Evolutionary conservation across 1,140 invertebrate species (phyloP), one percentile per base, ranked within the genome.

Genomic region (Diachasma alloeum): DNA sequence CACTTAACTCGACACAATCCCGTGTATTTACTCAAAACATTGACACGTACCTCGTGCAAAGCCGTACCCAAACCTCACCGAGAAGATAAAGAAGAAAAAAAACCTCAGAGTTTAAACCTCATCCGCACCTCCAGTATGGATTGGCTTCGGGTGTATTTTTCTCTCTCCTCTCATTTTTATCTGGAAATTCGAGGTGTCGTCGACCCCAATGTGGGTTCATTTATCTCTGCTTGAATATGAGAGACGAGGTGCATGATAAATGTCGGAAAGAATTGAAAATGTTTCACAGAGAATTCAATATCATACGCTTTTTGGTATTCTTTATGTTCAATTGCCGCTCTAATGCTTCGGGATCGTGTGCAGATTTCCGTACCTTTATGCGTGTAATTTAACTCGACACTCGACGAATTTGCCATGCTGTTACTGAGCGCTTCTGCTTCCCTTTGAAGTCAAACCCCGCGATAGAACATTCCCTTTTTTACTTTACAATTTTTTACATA

Each of bases 11-110:
- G 13, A 15, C 13, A 66, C 59, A 31, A 31, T 66, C 24, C 24
- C 24, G 59, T 66, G 59, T 66, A 66, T 66, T 66, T 66, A 66
- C 59, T 26, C 59, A 66, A 26, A 66, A 31, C 59, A 66, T 66
- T 66, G 59, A 66, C 59, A 66, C 59, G 19, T 17, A 59, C 24
- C n/a, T 66, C 6, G 22, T 31, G 22, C 59, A 66, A 56, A 66
- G 24, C 59, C 24, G 8, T 63, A 63, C 11, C 26, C 59, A 26
- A 63, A 63, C 59, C 22, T 0, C 59, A 63, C 0, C 10, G 13
- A 26, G 13, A 15, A 66, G 26, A 66, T 9, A 31, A 66, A 59
- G 19, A 59, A 19, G 31, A 59, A 19, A 66, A 66, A 26, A 19
- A 17, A 17, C 0, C 0, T 6, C 48, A 0, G 17, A 8, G n/a